Evolutionary conservation across 2,888 invertebrate species (phyloP).

Genomic region (Troilus luridus): DNA sequence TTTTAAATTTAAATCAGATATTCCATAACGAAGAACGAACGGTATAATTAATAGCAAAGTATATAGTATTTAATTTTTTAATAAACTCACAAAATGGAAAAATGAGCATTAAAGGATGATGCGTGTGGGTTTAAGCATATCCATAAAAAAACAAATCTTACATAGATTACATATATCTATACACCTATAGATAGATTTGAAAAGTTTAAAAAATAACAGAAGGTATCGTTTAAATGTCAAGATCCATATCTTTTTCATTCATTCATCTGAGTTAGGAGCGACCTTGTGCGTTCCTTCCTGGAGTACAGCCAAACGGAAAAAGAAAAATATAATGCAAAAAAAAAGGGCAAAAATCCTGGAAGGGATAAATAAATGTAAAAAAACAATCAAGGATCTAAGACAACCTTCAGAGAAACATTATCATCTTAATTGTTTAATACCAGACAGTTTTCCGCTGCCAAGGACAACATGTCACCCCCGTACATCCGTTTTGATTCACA

Average conservation of each 20-base stretch:
- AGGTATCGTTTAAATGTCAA: background rate
- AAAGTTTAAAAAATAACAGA: background rate
- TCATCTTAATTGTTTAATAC: constrained; percentile 25
- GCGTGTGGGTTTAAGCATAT: no score
- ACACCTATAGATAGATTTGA: background rate
- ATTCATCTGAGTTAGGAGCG: background rate
- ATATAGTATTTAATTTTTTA: background rate
- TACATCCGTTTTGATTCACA: background rate
- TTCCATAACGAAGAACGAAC: background rate
- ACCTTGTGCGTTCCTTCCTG: background rate
- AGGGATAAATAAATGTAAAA: background rate
- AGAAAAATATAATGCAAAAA: background rate
- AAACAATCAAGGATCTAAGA: constrained; percentile 26
- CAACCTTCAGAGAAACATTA: background rate
- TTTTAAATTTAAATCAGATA: background rate
- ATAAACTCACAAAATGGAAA: background rate
- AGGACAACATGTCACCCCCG: constrained; percentile 13
- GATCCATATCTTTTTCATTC: background rate
- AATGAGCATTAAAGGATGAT: background rate
- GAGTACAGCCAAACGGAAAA: background rate
- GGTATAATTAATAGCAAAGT: background rate
- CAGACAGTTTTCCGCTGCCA: background rate
- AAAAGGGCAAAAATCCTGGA: background rate
- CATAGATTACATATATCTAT: no score
- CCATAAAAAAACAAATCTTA: no score